Conservation (phyloP, 1,140 invertebrate genomes). For the Zaprionus kolodkinae region DNA sequence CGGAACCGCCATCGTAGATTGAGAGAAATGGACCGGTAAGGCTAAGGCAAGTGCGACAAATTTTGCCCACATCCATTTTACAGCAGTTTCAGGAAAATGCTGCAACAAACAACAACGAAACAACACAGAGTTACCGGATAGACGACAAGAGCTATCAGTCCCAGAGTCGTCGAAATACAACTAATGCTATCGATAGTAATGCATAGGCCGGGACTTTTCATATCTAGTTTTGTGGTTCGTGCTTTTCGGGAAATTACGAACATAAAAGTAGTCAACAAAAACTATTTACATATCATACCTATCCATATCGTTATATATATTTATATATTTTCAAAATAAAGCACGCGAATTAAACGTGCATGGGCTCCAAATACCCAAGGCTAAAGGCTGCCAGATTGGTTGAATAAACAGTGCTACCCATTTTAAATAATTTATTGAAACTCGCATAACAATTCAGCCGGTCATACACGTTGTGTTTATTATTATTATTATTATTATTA, state of each 20-base stretch:
- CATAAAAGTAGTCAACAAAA: too few relatives aligned
- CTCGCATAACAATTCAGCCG: constrained; percentile 9
- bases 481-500: constrained; percentile 31
- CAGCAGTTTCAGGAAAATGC: constrained; percentile 30
- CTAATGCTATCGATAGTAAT: not conserved
- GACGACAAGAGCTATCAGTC: constrained; percentile 11
- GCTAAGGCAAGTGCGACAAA: constrained; percentile 75
- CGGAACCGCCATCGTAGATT: constrained; percentile 67
- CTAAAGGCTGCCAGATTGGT: constrained; percentile 6
- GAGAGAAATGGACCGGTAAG: constrained; percentile 68
- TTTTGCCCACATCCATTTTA: constrained; percentile 78
- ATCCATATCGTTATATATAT: too few relatives aligned
- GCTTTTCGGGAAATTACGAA: too few relatives aligned
- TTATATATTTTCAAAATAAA: too few relatives aligned
- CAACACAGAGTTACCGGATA: constrained; percentile 14
- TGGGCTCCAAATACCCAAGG: not conserved
- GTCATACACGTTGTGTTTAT: not conserved
- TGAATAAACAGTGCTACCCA: constrained; percentile 3
- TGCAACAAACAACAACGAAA: constrained; percentile 39
- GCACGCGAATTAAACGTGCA: not conserved
- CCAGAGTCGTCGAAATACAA: not conserved
- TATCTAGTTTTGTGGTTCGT: not conserved
- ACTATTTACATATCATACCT: too few relatives aligned
- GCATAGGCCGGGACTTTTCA: not conserved
- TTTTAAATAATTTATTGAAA: not conserved